Evolutionary conservation across 2,888 invertebrate species (phyloP), one percentile per base, ranked within the genome.

Genomic region (Lomographa bimaculata): DNA sequence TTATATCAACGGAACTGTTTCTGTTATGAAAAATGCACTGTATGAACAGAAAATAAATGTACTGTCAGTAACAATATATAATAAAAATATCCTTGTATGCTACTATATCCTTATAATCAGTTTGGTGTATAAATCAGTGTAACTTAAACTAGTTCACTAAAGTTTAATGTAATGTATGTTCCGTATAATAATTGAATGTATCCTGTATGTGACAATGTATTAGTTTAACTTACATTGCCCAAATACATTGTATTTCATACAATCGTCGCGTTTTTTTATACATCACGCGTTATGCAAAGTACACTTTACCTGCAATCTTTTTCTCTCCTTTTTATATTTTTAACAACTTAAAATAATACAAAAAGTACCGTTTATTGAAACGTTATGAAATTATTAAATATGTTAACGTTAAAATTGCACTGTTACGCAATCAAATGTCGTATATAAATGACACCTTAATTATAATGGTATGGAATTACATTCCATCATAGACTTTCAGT

Each of bases 261-360:
- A 89, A 86, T 82, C 79, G 84, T 83, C 81, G 66, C 81, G 66
- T 70, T 65, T 62, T 58, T 67, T 68, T 65, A 66, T 41, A 41
- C 35, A 36, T 30, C 14, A 21, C 5, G 21, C 67, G 65, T 70
- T 70, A 71, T 79, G 84, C 81, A 83, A 79, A 80, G 79, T 78
- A 77, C 71, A 75, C 58, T 65, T 72, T 10, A 17, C 27, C 20
- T 83, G 84, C 85, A 86, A 87, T 87, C 87, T 87, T 87, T 77
- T 84, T 86, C 86, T 87, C 87, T 89, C 86, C 84, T 84, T 83
- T 77, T 65, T 63, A n/a, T 68, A 71, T 79, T 66, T 67, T 77
- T 74, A 80, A 80, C 69, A 82, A 80, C 78, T 79, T 80, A 83
- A 80, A 76, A 72, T 62, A n/a, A 35, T 29, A 41, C 40, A 35